Base-by-base conservation (phyloP, 2,888 invertebrate species). In the Automeris io region DNA sequence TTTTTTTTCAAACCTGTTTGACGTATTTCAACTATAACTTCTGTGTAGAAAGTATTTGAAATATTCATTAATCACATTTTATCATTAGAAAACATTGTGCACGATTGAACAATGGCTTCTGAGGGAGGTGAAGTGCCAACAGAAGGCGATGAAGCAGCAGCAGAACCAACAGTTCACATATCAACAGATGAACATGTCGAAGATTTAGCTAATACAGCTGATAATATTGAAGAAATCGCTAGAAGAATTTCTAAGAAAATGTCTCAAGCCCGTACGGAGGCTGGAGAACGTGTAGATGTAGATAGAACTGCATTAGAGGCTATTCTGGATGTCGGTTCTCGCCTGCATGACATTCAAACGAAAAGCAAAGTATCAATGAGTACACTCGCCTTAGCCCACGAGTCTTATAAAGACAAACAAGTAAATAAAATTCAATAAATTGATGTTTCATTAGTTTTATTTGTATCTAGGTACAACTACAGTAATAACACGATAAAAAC, bases 381-480 rank as follows among this genome's bases (percentile, higher is more conserved):
- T 53, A 71, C 77, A 21, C 54, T 85, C 47, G 74, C 68, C 5
- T 55, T 81, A 45, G 80, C 58, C 26, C 82, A 83, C 45, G 86
- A 86, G 49, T 71, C 80, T 40, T 86, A 86, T 57, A 86, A 80
- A 73, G 86, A 86, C 45, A 86, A 85, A 67, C 86, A 86, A 77
- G 86, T 85, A 73, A 77, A 72, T 71, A 68, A 67, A 69, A 51
- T 49, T 46, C 35, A 43, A 45, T 47, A 51, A 58, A 40, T 64
- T 58, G 54, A 49, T 41, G 47, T 42, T 39, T 25, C 36, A 46
- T 41, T 58, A 44, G 61, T 71, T 69, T 73, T 49, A 69, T 61
- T 70, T 54, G 16, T 39, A 34, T 13, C 12, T 39, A 40, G 5
- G 37, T 40, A 35, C 26, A 12, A 5, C 18, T 9, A 33, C 5